Evolutionary conservation across 2,797 vertebrate genomes (phyloP).

Genomic region (Lophotriccus pileatus): DNA sequence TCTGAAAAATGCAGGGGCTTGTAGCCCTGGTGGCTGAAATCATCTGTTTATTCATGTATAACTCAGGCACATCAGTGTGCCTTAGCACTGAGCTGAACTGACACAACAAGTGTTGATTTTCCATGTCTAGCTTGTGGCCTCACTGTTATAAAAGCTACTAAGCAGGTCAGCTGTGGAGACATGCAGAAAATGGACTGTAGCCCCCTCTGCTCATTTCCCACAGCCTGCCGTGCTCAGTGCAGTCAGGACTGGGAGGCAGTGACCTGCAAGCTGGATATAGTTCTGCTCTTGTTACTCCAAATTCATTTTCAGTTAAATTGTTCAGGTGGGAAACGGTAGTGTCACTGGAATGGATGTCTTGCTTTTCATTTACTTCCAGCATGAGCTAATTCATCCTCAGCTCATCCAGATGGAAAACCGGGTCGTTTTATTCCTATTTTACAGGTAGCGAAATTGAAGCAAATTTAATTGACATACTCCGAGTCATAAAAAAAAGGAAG

Average conservation of each 20-base stretch:
- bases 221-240: not conserved
- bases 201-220: constrained; percentile 3
- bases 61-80: constrained; percentile 41
- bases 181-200: constrained; percentile 40
- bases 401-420: constrained; percentile 13
- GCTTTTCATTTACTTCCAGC: constrained; percentile 25
- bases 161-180: constrained; percentile 53
- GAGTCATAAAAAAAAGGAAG: not conserved
- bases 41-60: constrained; percentile 61
- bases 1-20: constrained; percentile 42
- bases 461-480: constrained; percentile 26
- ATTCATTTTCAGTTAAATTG: constrained; percentile 29
- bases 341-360: not conserved
- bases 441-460: constrained; percentile 11
- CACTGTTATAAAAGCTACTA: constrained; percentile 36
- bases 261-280: constrained; percentile 8
- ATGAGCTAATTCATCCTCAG: constrained; percentile 32
- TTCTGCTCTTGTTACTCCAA: constrained; percentile 21
- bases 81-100: constrained; percentile 49
- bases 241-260: not conserved
- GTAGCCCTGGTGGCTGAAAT: constrained; percentile 38
- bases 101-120: constrained; percentile 59
- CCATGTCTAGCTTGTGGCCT: constrained; percentile 41
- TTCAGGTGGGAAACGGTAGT: constrained; percentile 15
- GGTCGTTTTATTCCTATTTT: constrained; percentile 17